These are phyloP conservation scores for Microctenopoma steveboyesi DNA, from an alignment of 2,797 vertebrate species.

Conservation along the genomic window DNA sequence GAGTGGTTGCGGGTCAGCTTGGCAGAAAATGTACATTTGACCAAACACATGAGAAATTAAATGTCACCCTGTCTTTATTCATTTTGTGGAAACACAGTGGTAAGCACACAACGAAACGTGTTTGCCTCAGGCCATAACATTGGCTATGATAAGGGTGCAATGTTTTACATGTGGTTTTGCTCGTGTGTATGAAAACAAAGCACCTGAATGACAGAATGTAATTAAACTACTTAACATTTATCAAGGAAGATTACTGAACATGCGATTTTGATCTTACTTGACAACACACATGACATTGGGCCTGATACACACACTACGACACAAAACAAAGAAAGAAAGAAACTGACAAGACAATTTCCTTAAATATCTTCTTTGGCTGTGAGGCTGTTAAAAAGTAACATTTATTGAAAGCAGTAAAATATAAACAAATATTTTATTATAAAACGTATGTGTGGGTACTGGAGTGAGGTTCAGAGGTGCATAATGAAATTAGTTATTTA, in stretches of 20 bases:
- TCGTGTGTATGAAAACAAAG: constrained; percentile 53
- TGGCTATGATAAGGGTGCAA: constrained; percentile 51
- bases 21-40: constrained; percentile 72
- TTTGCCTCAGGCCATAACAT: constrained; percentile 60
- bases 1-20: constrained; percentile 71
- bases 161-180: constrained; percentile 49
- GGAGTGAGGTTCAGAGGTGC: background rate
- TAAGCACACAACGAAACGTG: constrained; percentile 60
- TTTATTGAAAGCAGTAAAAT: no score
- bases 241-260: no score
- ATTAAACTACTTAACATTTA: constrained; percentile 4
- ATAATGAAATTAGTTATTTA: background rate
- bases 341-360: no score
- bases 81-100: constrained; percentile 57
- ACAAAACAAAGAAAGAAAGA: no score
- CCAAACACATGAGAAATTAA: constrained; percentile 70
- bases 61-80: constrained; percentile 81
- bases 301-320: no score
- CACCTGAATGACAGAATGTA: constrained; percentile 40
- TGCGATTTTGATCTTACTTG: no score
- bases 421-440: no score
- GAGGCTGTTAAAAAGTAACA: no score
- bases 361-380: no score
- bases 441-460: background rate
- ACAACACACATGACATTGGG: no score